Conservation (phyloP, 2,797 vertebrate species). For the Ctenosaura bakeri region DNA sequence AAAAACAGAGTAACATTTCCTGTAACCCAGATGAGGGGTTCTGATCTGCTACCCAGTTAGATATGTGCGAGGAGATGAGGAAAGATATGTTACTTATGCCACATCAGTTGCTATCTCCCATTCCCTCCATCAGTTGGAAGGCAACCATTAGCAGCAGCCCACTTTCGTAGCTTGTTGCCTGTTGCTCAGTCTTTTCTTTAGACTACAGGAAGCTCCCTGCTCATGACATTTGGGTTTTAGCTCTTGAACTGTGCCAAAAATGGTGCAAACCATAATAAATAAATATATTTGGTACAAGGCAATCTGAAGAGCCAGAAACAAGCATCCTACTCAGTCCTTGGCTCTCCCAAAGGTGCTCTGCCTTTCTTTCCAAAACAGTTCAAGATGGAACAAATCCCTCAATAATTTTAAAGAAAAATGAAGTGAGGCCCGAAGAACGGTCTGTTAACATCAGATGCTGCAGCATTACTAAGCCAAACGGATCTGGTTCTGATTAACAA, state of each 20-base stretch:
- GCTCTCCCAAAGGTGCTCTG: not conserved
- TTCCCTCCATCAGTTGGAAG: not conserved
- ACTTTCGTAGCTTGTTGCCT: too few relatives aligned
- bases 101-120: not conserved
- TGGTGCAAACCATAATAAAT: not conserved
- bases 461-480: not conserved
- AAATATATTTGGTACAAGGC: not conserved
- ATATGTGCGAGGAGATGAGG: too few relatives aligned
- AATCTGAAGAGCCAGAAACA: not conserved
- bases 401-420: constrained; percentile 4
- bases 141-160: too few relatives aligned
- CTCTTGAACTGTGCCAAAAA: not conserved
- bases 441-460: not conserved
- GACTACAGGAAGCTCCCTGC: not conserved
- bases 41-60: too few relatives aligned
- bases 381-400: not conserved
- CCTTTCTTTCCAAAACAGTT: constrained; percentile 11
- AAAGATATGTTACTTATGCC: not conserved
- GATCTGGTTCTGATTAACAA: not conserved
- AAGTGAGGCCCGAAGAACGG: not conserved
- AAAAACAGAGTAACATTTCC: not conserved
- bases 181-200: not conserved
- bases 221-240: not conserved
- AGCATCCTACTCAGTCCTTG: not conserved
- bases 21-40: too few relatives aligned